These are phyloP conservation scores for Premnoplex brunnescens DNA, from an alignment of 2,797 vertebrate genomes.

Conservation along the genomic window DNA sequence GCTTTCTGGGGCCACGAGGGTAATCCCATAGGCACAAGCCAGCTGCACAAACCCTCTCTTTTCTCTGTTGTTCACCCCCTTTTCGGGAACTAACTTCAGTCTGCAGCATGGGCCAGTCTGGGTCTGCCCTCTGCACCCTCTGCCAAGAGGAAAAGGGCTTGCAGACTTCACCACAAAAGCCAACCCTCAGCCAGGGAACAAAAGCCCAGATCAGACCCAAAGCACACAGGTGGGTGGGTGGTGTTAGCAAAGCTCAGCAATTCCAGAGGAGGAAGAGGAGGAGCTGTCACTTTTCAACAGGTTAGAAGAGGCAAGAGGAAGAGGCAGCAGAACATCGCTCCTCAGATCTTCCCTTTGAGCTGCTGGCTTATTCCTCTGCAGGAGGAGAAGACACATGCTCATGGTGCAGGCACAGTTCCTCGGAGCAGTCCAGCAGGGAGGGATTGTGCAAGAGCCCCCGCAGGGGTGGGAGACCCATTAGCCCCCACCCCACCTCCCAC, in stretches of 20 bases:
- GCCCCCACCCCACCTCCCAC: not conserved
- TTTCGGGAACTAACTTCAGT: not conserved
- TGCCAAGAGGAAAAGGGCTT: not conserved
- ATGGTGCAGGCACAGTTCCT: fast-evolving
- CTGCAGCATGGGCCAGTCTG: not conserved
- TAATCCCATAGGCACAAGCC: not conserved
- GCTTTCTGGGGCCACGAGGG: fast-evolving
- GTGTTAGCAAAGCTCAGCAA: not conserved
- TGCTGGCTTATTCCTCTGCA: not conserved
- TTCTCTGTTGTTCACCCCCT: not conserved
- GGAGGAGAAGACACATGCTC: not conserved
- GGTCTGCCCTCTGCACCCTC: not conserved
- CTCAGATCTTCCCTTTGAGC: not conserved
- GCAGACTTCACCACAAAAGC: fast-evolving
- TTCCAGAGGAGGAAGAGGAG: not conserved
- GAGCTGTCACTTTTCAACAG: not conserved
- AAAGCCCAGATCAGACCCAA: not conserved
- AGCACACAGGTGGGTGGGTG: not conserved
- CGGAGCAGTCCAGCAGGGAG: not conserved
- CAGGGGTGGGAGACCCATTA: fast-evolving
- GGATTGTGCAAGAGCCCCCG: not conserved
- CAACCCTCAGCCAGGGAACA: not conserved
- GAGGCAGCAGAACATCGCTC: not conserved
- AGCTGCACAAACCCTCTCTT: not conserved
- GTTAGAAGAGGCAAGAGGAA: not conserved